phyloP scores from a whole-genome alignment of 2,888 invertebrate genomes.

The Nomada lathburiana region DNA sequence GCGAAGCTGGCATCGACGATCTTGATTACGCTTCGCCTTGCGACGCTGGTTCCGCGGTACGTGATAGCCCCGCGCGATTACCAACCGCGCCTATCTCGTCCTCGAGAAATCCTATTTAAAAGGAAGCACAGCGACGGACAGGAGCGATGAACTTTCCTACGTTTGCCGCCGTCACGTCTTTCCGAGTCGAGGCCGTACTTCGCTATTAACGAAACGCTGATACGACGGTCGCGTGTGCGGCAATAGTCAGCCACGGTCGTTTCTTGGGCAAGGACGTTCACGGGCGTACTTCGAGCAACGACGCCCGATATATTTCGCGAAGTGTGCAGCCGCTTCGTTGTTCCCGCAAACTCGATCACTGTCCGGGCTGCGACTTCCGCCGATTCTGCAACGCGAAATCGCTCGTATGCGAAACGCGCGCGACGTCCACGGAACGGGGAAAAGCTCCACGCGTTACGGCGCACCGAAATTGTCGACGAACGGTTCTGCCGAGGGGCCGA shows the following conservation, averaged over 20 bases:
- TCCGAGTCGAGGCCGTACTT: neutral
- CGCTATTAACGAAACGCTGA: neutral
- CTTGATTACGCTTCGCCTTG: conserved; percentile 33
- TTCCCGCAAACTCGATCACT: conserved; percentile 32
- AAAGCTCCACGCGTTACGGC: neutral
- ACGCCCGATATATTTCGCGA: conserved; percentile 13
- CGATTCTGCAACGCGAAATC: conserved; percentile 34
- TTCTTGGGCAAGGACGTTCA: neutral
- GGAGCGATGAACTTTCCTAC: no score
- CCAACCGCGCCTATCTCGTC: neutral
- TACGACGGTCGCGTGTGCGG: conserved; percentile 15
- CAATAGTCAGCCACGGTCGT: neutral
- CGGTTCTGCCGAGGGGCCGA: no score
- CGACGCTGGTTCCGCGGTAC: conserved; percentile 2
- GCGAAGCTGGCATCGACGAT: conserved; percentile 48
- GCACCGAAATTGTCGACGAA: neutral
- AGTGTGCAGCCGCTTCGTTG: neutral
- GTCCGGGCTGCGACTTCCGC: conserved; percentile 22
- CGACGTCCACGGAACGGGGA: neutral
- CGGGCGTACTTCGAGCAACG: conserved; percentile 5
- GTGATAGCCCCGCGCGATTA: conserved; percentile 4
- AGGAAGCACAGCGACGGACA: no score
- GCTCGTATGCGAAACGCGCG: conserved; percentile 20
- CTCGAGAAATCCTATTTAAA: neutral
- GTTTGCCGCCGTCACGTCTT: neutral